phyloP scores from a whole-genome alignment of 2,888 invertebrate species.

The Epinotia ramella region DNA sequence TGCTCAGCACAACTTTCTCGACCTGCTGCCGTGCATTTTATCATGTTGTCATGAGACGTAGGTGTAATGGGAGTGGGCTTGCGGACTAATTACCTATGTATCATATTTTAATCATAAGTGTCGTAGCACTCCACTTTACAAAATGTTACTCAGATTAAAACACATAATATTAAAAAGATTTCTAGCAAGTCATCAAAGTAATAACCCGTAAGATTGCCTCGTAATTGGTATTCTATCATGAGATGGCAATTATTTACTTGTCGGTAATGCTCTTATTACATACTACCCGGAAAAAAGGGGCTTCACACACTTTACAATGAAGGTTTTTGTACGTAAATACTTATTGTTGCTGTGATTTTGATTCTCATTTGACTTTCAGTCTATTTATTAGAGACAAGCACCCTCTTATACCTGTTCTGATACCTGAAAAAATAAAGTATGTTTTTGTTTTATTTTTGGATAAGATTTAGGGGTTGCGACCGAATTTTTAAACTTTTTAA shows the following conservation, averaged over 20 bases:
- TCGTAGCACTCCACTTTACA: background rate
- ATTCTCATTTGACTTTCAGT: background rate
- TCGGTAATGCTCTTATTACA: slow-evolving; percentile 32
- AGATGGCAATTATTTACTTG: slow-evolving; percentile 50
- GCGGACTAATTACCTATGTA: background rate
- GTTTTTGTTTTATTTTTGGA: too few species aligned
- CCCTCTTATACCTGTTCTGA: too few species aligned
- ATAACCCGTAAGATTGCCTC: slow-evolving; percentile 61
- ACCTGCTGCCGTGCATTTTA: too few species aligned
- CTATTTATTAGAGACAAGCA: background rate
- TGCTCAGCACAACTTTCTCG: too few species aligned
- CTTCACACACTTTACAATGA: slow-evolving; percentile 11
- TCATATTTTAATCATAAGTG: background rate
- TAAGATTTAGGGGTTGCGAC: too few species aligned
- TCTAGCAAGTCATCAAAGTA: slow-evolving; percentile 66
- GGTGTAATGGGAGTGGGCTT: background rate
- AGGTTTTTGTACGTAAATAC: background rate
- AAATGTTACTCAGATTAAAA: slow-evolving; percentile 13
- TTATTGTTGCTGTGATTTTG: background rate
- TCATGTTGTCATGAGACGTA: too few species aligned
- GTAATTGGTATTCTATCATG: slow-evolving; percentile 64
- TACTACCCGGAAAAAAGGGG: slow-evolving; percentile 24
- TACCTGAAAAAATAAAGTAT: too few species aligned
- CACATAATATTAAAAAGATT: slow-evolving; percentile 41
- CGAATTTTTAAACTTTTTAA: too few species aligned